Percentiles rank a stretch among this genome's conserved stretches.
Evolutionary conservation across 2,113 vertebrate species (phyloP).

Genomic region (Opisthocomus hoazin): DNA sequence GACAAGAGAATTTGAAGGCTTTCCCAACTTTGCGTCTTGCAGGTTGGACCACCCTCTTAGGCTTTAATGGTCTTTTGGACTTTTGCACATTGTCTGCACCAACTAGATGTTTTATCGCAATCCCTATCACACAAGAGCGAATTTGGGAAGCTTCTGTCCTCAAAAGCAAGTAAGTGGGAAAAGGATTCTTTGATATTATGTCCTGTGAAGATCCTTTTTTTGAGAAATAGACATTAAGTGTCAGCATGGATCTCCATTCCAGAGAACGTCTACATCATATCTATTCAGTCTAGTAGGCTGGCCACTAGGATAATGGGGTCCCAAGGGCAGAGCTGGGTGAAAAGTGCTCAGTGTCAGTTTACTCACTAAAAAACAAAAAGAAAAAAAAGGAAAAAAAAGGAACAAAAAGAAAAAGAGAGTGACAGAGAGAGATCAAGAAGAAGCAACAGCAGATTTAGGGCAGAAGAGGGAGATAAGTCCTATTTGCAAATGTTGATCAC

Average conservation of each 20-base stretch:
- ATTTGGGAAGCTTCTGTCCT: not conserved
- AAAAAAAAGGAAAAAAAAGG: rapidly evolving
- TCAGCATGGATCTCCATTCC: not conserved
- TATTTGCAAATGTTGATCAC: constrained; percentile 7
- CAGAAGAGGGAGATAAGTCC: not conserved
- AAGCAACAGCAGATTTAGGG: not conserved
- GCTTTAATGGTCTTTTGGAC: not conserved
- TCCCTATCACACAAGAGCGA: not conserved
- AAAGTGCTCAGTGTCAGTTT: not conserved
- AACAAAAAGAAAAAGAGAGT: not conserved
- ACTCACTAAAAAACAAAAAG: not conserved
- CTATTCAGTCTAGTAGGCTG: not conserved
- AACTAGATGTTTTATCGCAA: not conserved
- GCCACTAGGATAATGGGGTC: not conserved
- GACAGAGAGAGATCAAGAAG: not conserved
- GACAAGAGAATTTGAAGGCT: not conserved
- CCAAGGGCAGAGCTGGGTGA: not conserved
- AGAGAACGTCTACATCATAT: not conserved
- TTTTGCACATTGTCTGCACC: not conserved
- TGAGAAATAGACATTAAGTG: not conserved
- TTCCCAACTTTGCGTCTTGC: not conserved
- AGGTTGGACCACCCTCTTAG: not conserved
- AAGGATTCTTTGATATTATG: not conserved
- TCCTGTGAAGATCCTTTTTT: not conserved
- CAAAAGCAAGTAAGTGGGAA: not conserved